These are phyloP conservation scores for Byasa hedistus DNA, from an alignment of 2,888 invertebrate species.

Conservation along the genomic window DNA sequence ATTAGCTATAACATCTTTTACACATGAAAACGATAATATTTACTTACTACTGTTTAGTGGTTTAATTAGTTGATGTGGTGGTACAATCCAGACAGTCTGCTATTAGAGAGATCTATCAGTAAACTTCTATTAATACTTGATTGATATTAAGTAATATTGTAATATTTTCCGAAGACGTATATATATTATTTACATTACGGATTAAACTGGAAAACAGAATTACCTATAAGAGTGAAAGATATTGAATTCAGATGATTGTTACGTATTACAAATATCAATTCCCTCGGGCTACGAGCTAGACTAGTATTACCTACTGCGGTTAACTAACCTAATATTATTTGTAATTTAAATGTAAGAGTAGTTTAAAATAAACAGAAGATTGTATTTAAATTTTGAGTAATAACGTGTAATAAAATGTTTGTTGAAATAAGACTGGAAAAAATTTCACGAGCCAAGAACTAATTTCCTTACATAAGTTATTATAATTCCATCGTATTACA, in stretches of 20 bases:
- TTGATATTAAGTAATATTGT: neutral
- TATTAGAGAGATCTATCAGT: no score
- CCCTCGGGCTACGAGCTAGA: slow-evolving; percentile 5
- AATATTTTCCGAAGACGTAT: neutral
- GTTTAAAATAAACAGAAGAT: neutral
- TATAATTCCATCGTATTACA: no score
- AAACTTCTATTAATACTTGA: no score
- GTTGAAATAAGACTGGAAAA: no score
- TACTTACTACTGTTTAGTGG: no score
- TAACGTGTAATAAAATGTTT: no score
- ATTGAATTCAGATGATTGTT: slow-evolving; percentile 25
- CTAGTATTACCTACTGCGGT: slow-evolving; percentile 21
- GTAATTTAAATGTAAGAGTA: slow-evolving; percentile 14
- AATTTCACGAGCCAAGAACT: no score
- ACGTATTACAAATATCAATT: slow-evolving; percentile 21
- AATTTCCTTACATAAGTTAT: no score
- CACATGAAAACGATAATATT: no score
- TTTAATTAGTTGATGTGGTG: no score
- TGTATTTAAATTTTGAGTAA: neutral
- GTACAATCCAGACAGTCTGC: no score
- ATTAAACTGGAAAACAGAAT: slow-evolving; percentile 5
- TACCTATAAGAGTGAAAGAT: slow-evolving; percentile 18
- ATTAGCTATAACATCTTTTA: no score
- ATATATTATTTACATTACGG: neutral
- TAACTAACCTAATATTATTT: slow-evolving; percentile 8